A percentile compares a stretch with the other conserved stretches of the same genome.
These are phyloP conservation scores for Ivindomyrus marchei DNA, from an alignment of 2,113 vertebrate species.

Conservation along the genomic window DNA sequence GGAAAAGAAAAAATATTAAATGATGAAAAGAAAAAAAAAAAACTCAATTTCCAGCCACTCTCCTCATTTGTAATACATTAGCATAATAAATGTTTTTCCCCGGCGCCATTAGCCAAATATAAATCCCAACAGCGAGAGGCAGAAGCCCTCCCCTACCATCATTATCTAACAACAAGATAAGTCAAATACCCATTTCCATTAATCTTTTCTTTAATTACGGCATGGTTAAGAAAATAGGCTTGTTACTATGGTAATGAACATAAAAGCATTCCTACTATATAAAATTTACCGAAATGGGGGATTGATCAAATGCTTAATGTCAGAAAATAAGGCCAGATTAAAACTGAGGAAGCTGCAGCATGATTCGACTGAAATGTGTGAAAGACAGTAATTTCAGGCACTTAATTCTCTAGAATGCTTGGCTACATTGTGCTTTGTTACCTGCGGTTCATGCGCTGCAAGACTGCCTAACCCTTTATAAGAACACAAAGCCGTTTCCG, in stretches of 20 bases:
- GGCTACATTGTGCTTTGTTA: slow-evolving; percentile 60
- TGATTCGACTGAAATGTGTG: slow-evolving; percentile 5
- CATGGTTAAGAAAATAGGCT: slow-evolving; percentile 16
- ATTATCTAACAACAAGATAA: slow-evolving; percentile 16
- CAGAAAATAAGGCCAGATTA: background rate
- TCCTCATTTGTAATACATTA: background rate
- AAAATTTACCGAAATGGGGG: background rate
- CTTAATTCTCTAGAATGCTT: slow-evolving; percentile 63
- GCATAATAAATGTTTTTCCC: background rate
- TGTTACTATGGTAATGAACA: slow-evolving; percentile 15
- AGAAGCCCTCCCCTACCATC: background rate
- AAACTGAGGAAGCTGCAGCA: background rate
- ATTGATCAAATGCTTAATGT: background rate
- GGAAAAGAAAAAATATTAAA: slow-evolving; percentile 15
- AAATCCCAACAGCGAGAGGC: background rate
- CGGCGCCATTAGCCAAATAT: background rate
- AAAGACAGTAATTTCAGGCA: slow-evolving; percentile 61
- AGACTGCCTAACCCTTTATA: slow-evolving; percentile 33
- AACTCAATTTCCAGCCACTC: background rate
- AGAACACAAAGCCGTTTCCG: slow-evolving; percentile 36
- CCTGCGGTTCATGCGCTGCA: slow-evolving; percentile 43
- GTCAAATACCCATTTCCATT: background rate
- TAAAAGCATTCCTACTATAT: slow-evolving; percentile 11
- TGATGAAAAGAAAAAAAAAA: slow-evolving; percentile 11
- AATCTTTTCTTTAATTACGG: slow-evolving; percentile 9